These are phyloP conservation scores for Cerceris ruficornis DNA, from an alignment of 2,888 invertebrate genomes.

Conservation along the genomic window DNA sequence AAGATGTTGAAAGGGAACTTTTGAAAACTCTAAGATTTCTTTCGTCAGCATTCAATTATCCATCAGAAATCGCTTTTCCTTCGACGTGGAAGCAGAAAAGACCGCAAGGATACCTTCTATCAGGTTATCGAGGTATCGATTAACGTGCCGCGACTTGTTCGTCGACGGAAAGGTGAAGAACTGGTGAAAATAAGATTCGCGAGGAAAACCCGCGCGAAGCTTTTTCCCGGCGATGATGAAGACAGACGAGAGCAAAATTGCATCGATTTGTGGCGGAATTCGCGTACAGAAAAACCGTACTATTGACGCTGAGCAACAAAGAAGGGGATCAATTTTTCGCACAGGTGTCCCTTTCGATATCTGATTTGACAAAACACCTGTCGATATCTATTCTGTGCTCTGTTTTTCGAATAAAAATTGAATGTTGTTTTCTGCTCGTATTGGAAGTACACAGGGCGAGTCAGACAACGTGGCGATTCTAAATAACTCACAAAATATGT, in stretches of 20 bases:
- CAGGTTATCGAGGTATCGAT: constrained; percentile 38
- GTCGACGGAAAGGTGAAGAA: background rate
- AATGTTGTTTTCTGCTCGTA: no score
- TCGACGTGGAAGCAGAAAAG: background rate
- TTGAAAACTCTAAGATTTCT: constrained; percentile 2
- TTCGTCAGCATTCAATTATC: constrained; percentile 13
- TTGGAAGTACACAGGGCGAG: no score
- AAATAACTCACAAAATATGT: no score
- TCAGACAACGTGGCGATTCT: no score
- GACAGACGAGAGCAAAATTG: background rate
- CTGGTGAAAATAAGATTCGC: background rate
- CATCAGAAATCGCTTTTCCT: constrained; percentile 22
- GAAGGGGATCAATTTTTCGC: no score
- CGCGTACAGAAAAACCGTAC: background rate
- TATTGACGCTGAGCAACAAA: no score
- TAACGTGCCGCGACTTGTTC: background rate
- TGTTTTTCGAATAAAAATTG: no score
- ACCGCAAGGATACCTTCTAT: constrained; percentile 32
- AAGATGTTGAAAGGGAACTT: background rate
- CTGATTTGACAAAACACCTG: no score
- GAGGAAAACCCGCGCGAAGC: background rate
- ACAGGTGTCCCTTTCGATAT: no score
- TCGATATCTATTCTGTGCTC: no score
- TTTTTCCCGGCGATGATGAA: background rate
- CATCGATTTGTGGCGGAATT: background rate